Conservation (phyloP, 1,140 invertebrate genomes). For the Sycophila sp. region DNA sequence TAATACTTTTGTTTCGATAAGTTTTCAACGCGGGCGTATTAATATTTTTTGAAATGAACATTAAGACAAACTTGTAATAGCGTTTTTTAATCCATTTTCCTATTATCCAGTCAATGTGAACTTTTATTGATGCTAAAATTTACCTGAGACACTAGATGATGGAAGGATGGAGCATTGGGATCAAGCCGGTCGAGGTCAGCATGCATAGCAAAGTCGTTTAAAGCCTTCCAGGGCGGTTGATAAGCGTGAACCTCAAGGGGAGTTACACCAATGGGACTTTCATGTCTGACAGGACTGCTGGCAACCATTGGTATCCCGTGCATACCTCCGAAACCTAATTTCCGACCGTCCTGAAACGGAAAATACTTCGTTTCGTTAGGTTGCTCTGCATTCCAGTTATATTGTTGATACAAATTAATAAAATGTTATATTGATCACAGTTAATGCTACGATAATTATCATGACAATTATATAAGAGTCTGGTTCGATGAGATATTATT, state of each 20-base stretch:
- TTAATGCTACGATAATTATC: no score
- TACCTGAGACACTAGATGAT: constrained; percentile 95
- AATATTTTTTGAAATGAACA: no score
- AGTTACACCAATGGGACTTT: constrained; percentile 86
- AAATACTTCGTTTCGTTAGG: constrained; percentile 54
- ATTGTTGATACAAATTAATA: background rate
- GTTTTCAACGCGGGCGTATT: background rate
- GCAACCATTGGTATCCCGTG: constrained; percentile 97
- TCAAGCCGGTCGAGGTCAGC: constrained; percentile 89
- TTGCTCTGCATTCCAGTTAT: no score
- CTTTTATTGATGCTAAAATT: constrained; percentile 31
- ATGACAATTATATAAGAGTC: no score
- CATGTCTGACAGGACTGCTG: constrained; percentile 92
- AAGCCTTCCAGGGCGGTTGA: constrained; percentile 96
- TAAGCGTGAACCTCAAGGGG: constrained; percentile 93
- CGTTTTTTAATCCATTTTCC: no score
- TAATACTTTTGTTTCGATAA: background rate
- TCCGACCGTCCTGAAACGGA: constrained; percentile 85
- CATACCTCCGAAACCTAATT: constrained; percentile 90
- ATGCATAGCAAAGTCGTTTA: constrained; percentile 94
- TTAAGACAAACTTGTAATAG: no score
- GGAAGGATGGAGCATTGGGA: constrained; percentile 89
- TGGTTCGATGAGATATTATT: no score
- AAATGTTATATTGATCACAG: background rate
- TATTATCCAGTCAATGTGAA: no score